These are phyloP conservation scores for Tachysurus vachellii DNA, from an alignment of 2,113 vertebrate species.

Conservation along the genomic window DNA sequence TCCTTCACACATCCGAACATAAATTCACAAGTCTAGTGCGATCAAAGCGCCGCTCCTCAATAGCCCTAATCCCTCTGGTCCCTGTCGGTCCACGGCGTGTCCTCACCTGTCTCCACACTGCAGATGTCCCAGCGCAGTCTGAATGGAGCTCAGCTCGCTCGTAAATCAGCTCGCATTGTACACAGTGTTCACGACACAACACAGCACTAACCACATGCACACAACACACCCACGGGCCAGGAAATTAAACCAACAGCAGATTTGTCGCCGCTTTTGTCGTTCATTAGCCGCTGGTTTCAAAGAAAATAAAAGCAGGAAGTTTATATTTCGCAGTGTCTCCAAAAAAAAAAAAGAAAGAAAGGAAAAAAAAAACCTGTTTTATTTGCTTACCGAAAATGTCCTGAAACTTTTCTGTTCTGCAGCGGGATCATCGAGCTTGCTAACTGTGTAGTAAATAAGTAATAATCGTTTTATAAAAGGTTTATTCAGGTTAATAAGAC, in stretches of 20 bases:
- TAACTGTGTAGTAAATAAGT: neutral
- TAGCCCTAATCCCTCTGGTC: conserved; percentile 17
- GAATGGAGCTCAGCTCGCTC: conserved; percentile 6
- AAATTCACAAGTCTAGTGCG: conserved; percentile 9
- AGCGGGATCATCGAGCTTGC: too few relatives aligned
- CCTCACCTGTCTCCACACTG: conserved; percentile 24
- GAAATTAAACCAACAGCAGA: conserved; percentile 24
- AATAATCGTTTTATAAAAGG: neutral
- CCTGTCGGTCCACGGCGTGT: conserved; percentile 18
- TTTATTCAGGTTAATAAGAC: too few relatives aligned
- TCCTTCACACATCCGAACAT: conserved; percentile 25
- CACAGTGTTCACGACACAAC: conserved; percentile 13
- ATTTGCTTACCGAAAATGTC: neutral
- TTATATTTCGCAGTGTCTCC: conserved; percentile 1
- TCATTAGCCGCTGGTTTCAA: conserved; percentile 2
- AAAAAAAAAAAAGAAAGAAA: neutral
- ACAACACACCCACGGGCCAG: conserved; percentile 23
- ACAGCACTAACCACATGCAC: neutral
- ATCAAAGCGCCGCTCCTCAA: conserved; percentile 27
- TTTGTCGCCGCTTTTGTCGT: conserved; percentile 4
- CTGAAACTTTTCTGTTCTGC: too few relatives aligned
- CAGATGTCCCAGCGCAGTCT: conserved; percentile 15
- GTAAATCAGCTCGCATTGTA: conserved; percentile 19
- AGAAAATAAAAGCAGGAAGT: conserved; percentile 28
- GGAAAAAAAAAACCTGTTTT: neutral